Evolutionary conservation across 1,140 invertebrate species (phyloP), one percentile per base, ranked within the genome.

Genomic region (Xylocopa sonorina): DNA sequence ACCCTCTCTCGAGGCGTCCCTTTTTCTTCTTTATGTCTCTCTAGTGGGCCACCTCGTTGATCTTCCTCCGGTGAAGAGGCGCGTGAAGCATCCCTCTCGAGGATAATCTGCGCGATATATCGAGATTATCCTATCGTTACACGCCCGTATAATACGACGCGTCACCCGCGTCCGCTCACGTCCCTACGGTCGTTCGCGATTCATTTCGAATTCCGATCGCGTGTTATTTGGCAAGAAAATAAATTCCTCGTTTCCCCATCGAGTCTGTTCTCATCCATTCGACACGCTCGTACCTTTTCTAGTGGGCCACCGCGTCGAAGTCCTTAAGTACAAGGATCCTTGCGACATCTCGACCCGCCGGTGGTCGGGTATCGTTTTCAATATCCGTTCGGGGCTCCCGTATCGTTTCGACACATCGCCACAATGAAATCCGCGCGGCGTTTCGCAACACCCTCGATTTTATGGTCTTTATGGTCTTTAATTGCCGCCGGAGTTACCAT

Each of bases 31-130:
- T 78, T 78, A 53, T 78, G 62, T 78, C 75, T 76, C 50, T 68
- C 55, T 71, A 78, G 75, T 78, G 75, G 75, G 67, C 75, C 75
- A 78, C 75, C 75, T 69, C 75, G 75, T 78, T 78, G 75, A 78
- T 78, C 75, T 71, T 78, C 67, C 43, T 78, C 24, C 64, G 43
- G 55, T 51, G 75, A 76, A 76, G 73, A 76, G 73, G 63, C 73
- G 73, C 53, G 63, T 71, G 46, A 78, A 71, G 67, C 66, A 48
- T 71, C 75, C 57, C 74, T 71, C 75, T 71, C 24, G 68, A 27
- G 46, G 53, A 71, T 71, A 71, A 78, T 78, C 75, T 43, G 43
- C 46, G 27, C 16, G 55, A 60, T 78, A 24, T 68, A 78, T 78
- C 75, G 50, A 29, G 75, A 71, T 41, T 41, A 60, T 77, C 66